Base-by-base conservation (phyloP, 1,140 invertebrate species). In the Dendroctonus valens region DNA sequence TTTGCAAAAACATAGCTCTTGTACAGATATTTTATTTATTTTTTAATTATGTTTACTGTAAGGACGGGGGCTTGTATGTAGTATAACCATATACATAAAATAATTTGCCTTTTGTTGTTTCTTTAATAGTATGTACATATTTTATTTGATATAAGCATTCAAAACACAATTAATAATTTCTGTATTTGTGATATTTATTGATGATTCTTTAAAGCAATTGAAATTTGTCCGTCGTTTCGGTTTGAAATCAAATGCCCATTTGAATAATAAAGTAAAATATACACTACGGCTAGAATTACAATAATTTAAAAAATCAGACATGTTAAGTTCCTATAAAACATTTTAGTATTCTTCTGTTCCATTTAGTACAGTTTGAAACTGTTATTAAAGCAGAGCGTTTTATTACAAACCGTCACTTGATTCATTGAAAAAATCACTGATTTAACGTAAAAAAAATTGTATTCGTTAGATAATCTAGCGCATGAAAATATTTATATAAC, bases 51-150 rank as follows among this genome's bases (percentile, higher is more conserved):
- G 53, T 64, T 65, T 58, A 50, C 39, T 14, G 65, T 51, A 53
- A 51, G 46, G 41, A 41, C n/a, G 49, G 26, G 44, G 65, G 68
- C 68, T 70, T 74, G 75, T 76, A 75, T 72, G 69, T 66, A 66
- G 52, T 68, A 76, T 76, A 76, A 76, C 75, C 75, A 76, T 76
- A 76, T 76, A 76, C 70, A 76, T 76, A 76, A 68, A 67, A 41
- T 38, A 12, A 54, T 46, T 71, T 71, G 65, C 64, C 68, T 73
- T 70, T 69, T 69, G 64, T 51, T 67, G 60, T 70, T 48, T 55
- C 49, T 69, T 69, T 65, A 59, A 54, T 65, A 51, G 15, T 68
- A 40, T 73, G 68, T 71, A 73, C 38, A 72, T 73, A 71, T 69
- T 68, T 59, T 53, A 26, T 62, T 67, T 70, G 9, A 11, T 53